Evolutionary conservation across 2,888 invertebrate genomes (phyloP), one percentile per base, ranked within the genome.

Genomic region (Leptinotarsa juncta): DNA sequence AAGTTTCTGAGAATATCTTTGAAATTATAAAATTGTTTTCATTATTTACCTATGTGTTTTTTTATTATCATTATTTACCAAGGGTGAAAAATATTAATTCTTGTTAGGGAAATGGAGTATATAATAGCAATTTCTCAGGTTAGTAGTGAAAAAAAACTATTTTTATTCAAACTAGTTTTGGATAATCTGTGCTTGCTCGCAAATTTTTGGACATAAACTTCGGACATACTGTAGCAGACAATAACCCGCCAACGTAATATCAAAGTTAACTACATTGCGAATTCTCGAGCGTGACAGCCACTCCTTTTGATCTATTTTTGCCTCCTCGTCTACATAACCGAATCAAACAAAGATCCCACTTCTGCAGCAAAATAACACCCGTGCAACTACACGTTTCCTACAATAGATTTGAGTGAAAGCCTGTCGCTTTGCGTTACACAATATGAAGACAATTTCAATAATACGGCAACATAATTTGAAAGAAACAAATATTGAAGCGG

Each of bases 371-470:
- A 62, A 62, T 62, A 32, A 32, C 62, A 42, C n/a, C n/a, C 62
- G 16, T 57, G 14, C 15, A 14, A 20, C 57, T 62, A 62, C 62
- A 62, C 42, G 7, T 62, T 62, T 26, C 32, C n/a, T 62, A n/a
- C 62, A 71, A 67, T 57, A 67, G 66, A 67, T 67, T 67, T 60
- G 67, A 71, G 57, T 67, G 71, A 67, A 66, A 32, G 23, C 53
- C 26, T 26, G 18, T 60, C 71, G 71, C 71, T 71, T 49, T 49
- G 60, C 57, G 71, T 48, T 51, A 50, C 67, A 66, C 73, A 23
- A 73, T 70, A 70, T 70, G 73, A 70, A 65, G 73, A 73, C 73
- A 70, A 73, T 66, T 73, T 73, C 73, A 73, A 73, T 73, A 73
- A 73, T 65, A 55, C 65, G 7, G 57, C 70, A 18, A 65, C 48